Percentiles rank a stretch among this genome's conserved stretches.
These are phyloP conservation scores for Corvus hawaiiensis DNA, from an alignment of 2,113 vertebrate genomes.

Conservation along the genomic window DNA sequence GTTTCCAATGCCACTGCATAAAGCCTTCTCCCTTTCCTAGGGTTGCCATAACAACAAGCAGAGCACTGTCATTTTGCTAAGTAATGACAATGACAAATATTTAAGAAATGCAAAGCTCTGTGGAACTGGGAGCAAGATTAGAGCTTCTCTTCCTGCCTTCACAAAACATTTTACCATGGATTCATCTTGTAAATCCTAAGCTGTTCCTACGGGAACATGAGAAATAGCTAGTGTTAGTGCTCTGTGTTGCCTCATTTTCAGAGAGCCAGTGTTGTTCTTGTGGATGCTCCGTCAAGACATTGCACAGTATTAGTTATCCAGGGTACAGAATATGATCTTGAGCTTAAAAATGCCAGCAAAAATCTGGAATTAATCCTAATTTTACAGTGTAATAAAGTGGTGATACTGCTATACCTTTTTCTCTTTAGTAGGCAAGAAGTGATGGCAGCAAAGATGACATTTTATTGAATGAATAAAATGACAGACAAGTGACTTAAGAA, in stretches of 20 bases:
- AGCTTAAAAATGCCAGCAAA: background rate
- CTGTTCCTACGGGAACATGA: slow-evolving; percentile 13
- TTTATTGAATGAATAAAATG: background rate
- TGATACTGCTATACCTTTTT: background rate
- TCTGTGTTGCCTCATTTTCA: background rate
- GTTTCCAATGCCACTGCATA: background rate
- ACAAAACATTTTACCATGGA: slow-evolving; percentile 19
- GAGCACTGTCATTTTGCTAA: background rate
- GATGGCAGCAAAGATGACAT: background rate
- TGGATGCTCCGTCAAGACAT: background rate
- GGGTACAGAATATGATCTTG: background rate
- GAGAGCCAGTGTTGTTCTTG: background rate
- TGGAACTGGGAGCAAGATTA: slow-evolving; percentile 9
- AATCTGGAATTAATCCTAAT: background rate
- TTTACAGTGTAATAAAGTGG: background rate
- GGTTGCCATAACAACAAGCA: slow-evolving; percentile 45
- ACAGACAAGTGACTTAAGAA: background rate
- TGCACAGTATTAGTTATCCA: background rate
- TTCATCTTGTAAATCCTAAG: slow-evolving; percentile 26
- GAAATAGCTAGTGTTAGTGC: background rate
- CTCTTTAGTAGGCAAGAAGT: background rate
- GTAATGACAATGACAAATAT: slow-evolving; percentile 46
- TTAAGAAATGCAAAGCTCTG: slow-evolving; percentile 31
- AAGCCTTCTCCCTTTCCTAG: background rate
- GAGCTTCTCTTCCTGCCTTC: slow-evolving; percentile 17